Evolutionary conservation across 1,140 invertebrate genomes (phyloP), one percentile per base, ranked within the genome.

Genomic region (Planococcus citri): DNA sequence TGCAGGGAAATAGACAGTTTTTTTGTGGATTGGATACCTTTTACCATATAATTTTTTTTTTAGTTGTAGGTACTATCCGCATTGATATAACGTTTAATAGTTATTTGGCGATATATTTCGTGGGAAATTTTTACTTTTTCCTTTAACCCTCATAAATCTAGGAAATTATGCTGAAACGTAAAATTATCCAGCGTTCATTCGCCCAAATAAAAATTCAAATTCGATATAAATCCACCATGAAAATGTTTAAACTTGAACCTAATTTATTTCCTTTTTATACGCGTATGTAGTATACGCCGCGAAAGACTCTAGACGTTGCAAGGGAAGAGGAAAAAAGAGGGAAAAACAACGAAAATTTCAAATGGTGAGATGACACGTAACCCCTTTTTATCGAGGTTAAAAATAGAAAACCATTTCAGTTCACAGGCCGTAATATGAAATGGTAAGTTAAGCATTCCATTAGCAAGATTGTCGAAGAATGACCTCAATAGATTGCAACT

Each of bases 401-500:
- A 51, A 51, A 51, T 51, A 20, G n/a, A 20, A 51, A 51, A 51
- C 12, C 41, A 51, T 51, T 51, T 51, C n/a, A 51, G 41, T 51
- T 51, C 41, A 20, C 41, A 24, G 60, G 60, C 60, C 10, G 25
- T 64, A 64, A 27, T 25, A 64, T 12, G 60, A 64, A 64, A 64
- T 64, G 21, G 60, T 27, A 25, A 64, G 60, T 27, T 64, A 64
- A 64, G 60, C 60, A 27, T 64, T 64, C 60, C 60, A 64, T 64
- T 64, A 64, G 60, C 22, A 20, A 64, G 60, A 64, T 64, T 64
- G 60, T 64, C 60, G 60, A 64, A 64, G 60, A 64, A 24, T 24
- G 25, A 25, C 22, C 21, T 27, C 60, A 24, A 27, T 27, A 25
- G 60, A 64, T 64, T 25, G 60, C 17, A 51, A 64, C 60, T 64